phyloP scores from a whole-genome alignment of 2,888 invertebrate genomes.

The Lycophotia porphyrea region DNA sequence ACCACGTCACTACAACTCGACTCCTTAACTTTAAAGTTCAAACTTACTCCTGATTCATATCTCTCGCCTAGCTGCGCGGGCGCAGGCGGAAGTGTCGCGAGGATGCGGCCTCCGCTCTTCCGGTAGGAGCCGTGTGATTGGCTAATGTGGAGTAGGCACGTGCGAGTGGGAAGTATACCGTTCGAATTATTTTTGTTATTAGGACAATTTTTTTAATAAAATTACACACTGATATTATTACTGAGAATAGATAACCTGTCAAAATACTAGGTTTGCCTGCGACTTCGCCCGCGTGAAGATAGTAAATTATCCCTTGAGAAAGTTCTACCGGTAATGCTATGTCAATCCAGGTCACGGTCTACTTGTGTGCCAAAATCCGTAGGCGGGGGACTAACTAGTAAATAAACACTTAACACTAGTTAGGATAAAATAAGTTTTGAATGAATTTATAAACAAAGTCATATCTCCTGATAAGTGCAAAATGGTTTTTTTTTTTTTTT shows the following conservation, averaged over 20 bases:
- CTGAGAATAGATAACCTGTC: background rate
- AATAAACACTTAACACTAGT: background rate
- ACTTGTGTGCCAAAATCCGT: background rate
- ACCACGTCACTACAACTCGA: background rate
- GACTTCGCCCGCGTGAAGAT: background rate
- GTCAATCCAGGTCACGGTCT: background rate
- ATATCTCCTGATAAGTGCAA: background rate
- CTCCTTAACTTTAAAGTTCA: conserved; percentile 35
- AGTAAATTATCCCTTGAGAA: background rate
- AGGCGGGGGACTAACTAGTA: background rate
- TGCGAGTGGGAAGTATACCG: conserved; percentile 45
- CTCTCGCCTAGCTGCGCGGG: conserved; percentile 54
- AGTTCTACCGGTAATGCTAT: background rate
- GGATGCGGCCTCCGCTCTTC: conserved; percentile 80
- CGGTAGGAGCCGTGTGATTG: conserved; percentile 61
- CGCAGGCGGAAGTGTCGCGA: conserved; percentile 71
- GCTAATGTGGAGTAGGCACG: conserved; percentile 51
- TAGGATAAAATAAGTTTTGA: background rate
- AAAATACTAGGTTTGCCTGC: background rate
- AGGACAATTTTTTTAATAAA: conserved; percentile 12
- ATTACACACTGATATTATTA: background rate
- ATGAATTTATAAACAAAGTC: background rate
- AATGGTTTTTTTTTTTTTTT: no score
- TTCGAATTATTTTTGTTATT: conserved; percentile 26
- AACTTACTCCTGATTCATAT: conserved; percentile 55